Base-by-base conservation (phyloP, 2,888 invertebrate genomes). In the Ptycholaimellus sp. region DNA sequence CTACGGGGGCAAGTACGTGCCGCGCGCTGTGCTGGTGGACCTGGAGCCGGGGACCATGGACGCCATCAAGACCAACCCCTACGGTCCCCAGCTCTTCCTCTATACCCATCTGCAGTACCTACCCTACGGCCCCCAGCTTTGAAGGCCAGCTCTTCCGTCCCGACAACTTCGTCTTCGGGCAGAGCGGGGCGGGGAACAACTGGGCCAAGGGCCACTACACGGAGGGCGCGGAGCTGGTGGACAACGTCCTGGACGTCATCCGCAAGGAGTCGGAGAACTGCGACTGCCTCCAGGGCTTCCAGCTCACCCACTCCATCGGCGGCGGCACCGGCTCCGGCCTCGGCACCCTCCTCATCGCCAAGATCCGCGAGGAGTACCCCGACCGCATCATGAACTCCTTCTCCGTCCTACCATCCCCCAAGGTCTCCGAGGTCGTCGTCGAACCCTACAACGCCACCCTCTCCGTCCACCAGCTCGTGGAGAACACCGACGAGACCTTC, bases 331-430 rank as follows among this genome's bases (percentile, higher is more conserved):
- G 80, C 1, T 78, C 78, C 1, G 80, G 80, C 1, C 72, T 81
- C 73, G 81, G 80, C 7, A 81, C 81, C 0, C 62, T 81, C 4
- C 71, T 87, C 47, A 85, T 87, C 59, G 81, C 81, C 49, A 87
- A 87, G 67, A 85, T 87, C 65, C 73, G 85, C 52, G 85, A 85
- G 66, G 85, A 87, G 68, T 87, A 85, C 61, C 87, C 87, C 49
- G 87, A 87, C 68, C 76, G 87, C 68, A 87, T 87, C 53, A 87
- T 87, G 85, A 81, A 80, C 70, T 85, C 83, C 58, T 87, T 81
- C 68, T 82, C 81, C 45, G 83, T 87, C 44, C 72, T 83, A 71
- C 61, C 82, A 23, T 79, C 76, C 2, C 77, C 77, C 11, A 77
- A 77, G 43, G 52, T 52, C 22, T 65, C 65, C 1, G 67, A 67